Evolutionary conservation across 2,113 vertebrate genomes (phyloP), one percentile per base, ranked within the genome.

Genomic region (Melospiza georgiana): DNA sequence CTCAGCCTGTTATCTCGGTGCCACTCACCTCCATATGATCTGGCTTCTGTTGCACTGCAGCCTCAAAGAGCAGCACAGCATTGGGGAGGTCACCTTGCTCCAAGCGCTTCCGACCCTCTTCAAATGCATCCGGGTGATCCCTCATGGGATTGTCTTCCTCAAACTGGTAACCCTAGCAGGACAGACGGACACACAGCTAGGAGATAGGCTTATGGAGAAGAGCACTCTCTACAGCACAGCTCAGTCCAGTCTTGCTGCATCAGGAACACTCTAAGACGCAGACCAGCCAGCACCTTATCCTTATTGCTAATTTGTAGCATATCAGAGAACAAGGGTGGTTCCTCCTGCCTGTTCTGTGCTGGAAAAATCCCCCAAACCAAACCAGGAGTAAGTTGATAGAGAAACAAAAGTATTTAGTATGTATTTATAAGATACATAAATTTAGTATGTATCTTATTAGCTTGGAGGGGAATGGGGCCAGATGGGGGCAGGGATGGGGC

Each of bases 71-170:
- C 33, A 99, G 95, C 35, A 99, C 99, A 0, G 99, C 99, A 17
- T 99, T 99, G 1, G 99, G 99, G 74, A 99, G 98, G 97, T 99
- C 99, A 12, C 99, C 99, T 22, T 99, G 98, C 95, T 98, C 96
- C 97, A 99, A 98, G 67, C 98, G 98, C 91, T 97, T 98, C 69
- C 99, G 92, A 2, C 99, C 99, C 91, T 99, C 99, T 46, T 99
- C 98, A 88, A 99, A 98, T 9, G 99, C 98, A 94, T 99, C 98
- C 0, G 99, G 98, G 78, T 99, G 99, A 77, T 99, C 98, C 58
- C 98, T 96, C 96, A 99, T 98, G 2, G 99, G 99, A 95, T 99
- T 99, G 46, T 99, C 99, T n/a, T 99, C 98, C 95, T 99, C 99
- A 95, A 99, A 99, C 93, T 99, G 98, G 97, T 99, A 99, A 6